These are phyloP conservation scores for Neoarius graeffei DNA, from an alignment of 2,113 vertebrate genomes.

Conservation along the genomic window DNA sequence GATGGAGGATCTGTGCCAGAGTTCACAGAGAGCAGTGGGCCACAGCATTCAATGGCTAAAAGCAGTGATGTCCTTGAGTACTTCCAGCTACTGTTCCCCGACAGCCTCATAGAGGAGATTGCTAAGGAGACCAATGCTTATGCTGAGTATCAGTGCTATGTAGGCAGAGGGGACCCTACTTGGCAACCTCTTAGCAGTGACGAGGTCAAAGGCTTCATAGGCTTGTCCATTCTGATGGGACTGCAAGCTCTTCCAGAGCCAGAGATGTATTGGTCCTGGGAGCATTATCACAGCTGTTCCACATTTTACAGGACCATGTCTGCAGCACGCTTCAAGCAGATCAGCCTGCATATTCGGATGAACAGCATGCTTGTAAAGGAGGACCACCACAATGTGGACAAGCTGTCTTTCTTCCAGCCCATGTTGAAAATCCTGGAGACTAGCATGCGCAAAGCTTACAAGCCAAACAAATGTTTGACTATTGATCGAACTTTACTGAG, in stretches of 20 bases:
- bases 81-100: constrained; percentile 72
- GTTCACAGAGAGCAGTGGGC: constrained; percentile 63
- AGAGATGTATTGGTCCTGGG: constrained; percentile 71
- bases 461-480: constrained; percentile 69
- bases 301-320: constrained; percentile 72
- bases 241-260: constrained; percentile 66
- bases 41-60: constrained; percentile 56
- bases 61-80: constrained; percentile 73
- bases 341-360: constrained; percentile 68
- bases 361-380: constrained; percentile 59
- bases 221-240: constrained; percentile 74
- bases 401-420: constrained; percentile 65
- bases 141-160: constrained; percentile 54
- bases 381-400: constrained; percentile 43
- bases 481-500: constrained; percentile 70
- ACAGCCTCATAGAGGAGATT: constrained; percentile 63
- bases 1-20: constrained; percentile 37
- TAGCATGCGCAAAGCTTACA: constrained; percentile 68
- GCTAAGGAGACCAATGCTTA: constrained; percentile 69
- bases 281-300: constrained; percentile 65
- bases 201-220: constrained; percentile 73
- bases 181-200: constrained; percentile 66
- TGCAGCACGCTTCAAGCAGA: constrained; percentile 69
- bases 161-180: constrained; percentile 32
- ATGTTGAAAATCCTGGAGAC: constrained; percentile 66